A percentile compares a stretch with the other conserved stretches of the same genome.
phyloP scores from a whole-genome alignment of 1,140 invertebrate species.

The Cyphomyrmex costatus region DNA sequence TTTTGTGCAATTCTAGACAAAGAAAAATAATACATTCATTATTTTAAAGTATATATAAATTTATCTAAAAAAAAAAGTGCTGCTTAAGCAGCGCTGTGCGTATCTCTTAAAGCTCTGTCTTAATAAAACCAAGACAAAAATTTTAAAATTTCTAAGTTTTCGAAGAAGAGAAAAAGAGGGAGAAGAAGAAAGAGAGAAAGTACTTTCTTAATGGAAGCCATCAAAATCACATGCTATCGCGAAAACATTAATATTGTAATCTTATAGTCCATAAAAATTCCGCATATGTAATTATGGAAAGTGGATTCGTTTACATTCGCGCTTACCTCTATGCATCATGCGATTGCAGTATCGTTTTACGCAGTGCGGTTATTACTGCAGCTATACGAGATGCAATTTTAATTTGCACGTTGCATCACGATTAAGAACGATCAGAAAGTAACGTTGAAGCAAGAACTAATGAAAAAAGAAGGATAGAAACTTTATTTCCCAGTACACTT shows the following conservation, averaged over 20 bases:
- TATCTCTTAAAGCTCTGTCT: background rate
- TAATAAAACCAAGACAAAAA: conserved; percentile 7
- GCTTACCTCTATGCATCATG: conserved; percentile 61
- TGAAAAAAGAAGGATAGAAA: background rate
- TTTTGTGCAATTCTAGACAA: too few species aligned
- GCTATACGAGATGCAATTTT: conserved; percentile 31
- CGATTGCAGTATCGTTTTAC: conserved; percentile 66
- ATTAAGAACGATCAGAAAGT: conserved; percentile 33
- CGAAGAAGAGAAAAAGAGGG: background rate
- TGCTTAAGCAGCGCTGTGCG: background rate
- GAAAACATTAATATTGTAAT: conserved; percentile 39
- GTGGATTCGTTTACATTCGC: conserved; percentile 29
- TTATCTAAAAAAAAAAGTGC: background rate
- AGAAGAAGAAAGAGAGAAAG: background rate
- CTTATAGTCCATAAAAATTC: background rate
- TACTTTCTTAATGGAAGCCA: conserved; percentile 22
- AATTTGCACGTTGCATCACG: conserved; percentile 26
- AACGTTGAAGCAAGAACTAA: background rate
- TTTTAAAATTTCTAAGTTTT: background rate
- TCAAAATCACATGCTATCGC: conserved; percentile 23
- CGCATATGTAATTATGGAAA: conserved; percentile 15
- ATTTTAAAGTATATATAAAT: too few species aligned
- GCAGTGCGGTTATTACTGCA: conserved; percentile 72
- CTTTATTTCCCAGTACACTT: background rate
- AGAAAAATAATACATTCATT: too few species aligned